Evolutionary conservation across 2,113 vertebrate species (phyloP).

Genomic region (Camelus dromedarius): DNA sequence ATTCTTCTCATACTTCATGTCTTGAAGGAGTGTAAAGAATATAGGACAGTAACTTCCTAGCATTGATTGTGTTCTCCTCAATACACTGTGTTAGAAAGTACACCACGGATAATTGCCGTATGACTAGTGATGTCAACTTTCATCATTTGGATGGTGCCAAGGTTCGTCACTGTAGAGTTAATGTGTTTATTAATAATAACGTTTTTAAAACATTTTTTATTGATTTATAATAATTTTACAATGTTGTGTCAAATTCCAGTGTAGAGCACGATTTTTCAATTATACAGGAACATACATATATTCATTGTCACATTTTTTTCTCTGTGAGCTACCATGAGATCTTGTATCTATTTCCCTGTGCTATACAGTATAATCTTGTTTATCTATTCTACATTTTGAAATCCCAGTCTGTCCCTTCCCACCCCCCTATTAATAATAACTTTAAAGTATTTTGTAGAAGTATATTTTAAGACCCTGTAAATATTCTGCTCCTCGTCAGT

Average conservation of each 20-base stretch:
- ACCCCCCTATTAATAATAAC: not conserved
- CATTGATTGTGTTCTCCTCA: not conserved
- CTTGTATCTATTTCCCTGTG: too few relatives aligned
- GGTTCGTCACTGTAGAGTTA: not conserved
- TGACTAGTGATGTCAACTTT: not conserved
- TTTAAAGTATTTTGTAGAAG: not conserved
- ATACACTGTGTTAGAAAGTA: not conserved
- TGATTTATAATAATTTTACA: not conserved
- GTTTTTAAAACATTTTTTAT: not conserved
- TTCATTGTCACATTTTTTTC: too few relatives aligned
- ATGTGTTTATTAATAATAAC: not conserved
- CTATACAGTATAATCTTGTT: too few relatives aligned
- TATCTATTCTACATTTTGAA: too few relatives aligned
- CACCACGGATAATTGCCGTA: not conserved
- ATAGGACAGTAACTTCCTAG: not conserved
- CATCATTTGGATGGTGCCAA: not conserved
- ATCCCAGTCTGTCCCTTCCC: too few relatives aligned
- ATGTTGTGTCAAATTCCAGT: too few relatives aligned
- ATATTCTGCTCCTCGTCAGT: not conserved
- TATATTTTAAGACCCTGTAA: not conserved
- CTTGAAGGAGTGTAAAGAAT: not conserved
- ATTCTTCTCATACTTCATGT: not conserved
- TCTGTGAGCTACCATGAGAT: too few relatives aligned
- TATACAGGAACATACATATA: too few relatives aligned
- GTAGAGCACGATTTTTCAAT: too few relatives aligned